Conservation (phyloP, 2,797 vertebrate species). For the Smutsia temminckii region DNA sequence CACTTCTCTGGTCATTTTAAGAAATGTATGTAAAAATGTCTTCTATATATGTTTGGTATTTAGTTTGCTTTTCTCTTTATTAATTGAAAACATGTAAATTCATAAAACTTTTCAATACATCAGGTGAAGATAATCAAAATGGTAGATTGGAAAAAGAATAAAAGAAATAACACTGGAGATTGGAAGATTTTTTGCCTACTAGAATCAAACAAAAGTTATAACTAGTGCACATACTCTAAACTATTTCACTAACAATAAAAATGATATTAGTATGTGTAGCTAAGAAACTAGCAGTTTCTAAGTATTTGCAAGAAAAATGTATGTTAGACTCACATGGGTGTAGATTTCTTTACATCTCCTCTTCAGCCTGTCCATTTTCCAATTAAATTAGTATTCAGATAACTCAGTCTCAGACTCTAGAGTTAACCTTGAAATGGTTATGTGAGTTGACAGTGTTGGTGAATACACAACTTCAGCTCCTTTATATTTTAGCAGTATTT, state of each 20-base stretch:
- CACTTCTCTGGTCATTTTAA: constrained; percentile 7
- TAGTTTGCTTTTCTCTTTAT: neutral
- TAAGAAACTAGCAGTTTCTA: neutral
- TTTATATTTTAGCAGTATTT: neutral
- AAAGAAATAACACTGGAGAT: neutral
- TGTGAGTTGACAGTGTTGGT: neutral
- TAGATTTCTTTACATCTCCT: neutral
- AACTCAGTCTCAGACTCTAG: neutral
- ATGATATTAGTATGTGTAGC: neutral
- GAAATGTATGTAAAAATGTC: constrained; percentile 32
- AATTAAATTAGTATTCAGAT: neutral
- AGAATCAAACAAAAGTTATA: constrained; percentile 26
- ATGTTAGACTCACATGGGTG: neutral
- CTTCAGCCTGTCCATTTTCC: neutral
- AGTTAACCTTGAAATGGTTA: neutral
- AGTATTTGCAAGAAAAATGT: neutral
- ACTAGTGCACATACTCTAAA: neutral
- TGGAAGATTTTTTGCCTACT: neutral
- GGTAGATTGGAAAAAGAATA: constrained; percentile 1
- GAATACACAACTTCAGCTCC: neutral
- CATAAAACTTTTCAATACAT: neutral
- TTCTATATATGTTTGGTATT: neutral
- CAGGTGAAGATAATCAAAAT: constrained; percentile 10
- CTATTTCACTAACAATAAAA: neutral
- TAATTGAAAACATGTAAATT: constrained; percentile 17